Conservation (phyloP, 2,888 invertebrate genomes). For the Blastobasis lacticolella region DNA sequence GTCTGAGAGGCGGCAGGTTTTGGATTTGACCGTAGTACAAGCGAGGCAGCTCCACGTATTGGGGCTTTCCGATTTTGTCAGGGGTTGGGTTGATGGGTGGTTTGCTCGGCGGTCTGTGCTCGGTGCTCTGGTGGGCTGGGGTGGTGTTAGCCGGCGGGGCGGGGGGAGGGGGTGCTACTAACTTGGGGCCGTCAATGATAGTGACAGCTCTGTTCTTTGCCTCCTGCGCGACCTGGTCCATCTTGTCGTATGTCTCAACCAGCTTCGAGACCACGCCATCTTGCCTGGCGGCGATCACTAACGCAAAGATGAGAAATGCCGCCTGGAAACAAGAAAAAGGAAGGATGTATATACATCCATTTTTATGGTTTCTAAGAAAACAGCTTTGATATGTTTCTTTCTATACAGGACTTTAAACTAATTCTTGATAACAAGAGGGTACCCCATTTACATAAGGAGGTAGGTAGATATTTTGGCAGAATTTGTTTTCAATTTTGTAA, state of each 20-base stretch:
- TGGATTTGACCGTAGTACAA: constrained; percentile 34
- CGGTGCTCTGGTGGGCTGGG: constrained; percentile 24
- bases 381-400: too few relatives aligned
- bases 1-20: constrained; percentile 33
- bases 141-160: constrained; percentile 25
- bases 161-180: constrained; percentile 30
- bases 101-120: constrained; percentile 47
- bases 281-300: constrained; percentile 62
- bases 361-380: too few relatives aligned
- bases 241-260: constrained; percentile 25
- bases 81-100: constrained; percentile 38
- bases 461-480: too few relatives aligned
- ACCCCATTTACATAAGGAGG: too few relatives aligned
- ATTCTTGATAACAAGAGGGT: too few relatives aligned
- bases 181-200: constrained; percentile 44
- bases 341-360: not conserved
- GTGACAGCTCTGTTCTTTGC: constrained; percentile 44
- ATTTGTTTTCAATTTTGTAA: too few relatives aligned
- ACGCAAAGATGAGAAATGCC: constrained; percentile 63
- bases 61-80: constrained; percentile 33
- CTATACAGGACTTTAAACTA: too few relatives aligned
- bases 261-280: constrained; percentile 44
- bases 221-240: constrained; percentile 59
- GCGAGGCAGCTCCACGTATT: constrained; percentile 32
- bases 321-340: constrained; percentile 43